Conservation (phyloP, 2,888 invertebrate genomes). For the Lepidochitona cinerea region DNA sequence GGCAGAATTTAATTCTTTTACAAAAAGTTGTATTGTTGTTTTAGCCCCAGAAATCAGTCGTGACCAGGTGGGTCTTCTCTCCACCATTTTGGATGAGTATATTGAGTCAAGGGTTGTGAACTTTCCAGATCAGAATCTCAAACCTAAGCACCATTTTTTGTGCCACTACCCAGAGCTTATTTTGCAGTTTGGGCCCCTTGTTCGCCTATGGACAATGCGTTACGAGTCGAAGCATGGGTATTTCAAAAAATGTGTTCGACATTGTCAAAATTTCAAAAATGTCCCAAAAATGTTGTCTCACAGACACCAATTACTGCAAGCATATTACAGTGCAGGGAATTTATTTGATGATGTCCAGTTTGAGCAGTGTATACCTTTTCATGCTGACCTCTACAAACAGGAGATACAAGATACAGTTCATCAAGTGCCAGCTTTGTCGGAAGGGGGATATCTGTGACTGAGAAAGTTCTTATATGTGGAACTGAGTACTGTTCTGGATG, state of each 20-base stretch:
- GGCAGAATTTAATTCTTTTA: not conserved
- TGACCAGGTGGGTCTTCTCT: not conserved
- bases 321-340: not conserved
- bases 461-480: not conserved
- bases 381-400: not conserved
- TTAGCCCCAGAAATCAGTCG: not conserved
- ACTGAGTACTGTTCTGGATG: not conserved
- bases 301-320: constrained; percentile 10
- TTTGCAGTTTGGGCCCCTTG: constrained; percentile 9
- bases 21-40: not conserved
- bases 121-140: constrained; percentile 6
- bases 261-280: constrained; percentile 15
- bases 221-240: constrained; percentile 11
- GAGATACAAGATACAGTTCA: too few relatives aligned
- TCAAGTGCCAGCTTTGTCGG: not conserved
- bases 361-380: not conserved
- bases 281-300: not conserved
- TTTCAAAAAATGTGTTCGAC: constrained; percentile 5
- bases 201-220: constrained; percentile 3
- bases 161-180: constrained; percentile 8
- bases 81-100: not conserved
- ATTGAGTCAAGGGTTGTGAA: not conserved
- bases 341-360: not conserved
- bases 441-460: not conserved
- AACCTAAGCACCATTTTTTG: constrained; percentile 3